Evolutionary conservation across 1,140 invertebrate genomes (phyloP).

Genomic region (Liolophura sinensis): DNA sequence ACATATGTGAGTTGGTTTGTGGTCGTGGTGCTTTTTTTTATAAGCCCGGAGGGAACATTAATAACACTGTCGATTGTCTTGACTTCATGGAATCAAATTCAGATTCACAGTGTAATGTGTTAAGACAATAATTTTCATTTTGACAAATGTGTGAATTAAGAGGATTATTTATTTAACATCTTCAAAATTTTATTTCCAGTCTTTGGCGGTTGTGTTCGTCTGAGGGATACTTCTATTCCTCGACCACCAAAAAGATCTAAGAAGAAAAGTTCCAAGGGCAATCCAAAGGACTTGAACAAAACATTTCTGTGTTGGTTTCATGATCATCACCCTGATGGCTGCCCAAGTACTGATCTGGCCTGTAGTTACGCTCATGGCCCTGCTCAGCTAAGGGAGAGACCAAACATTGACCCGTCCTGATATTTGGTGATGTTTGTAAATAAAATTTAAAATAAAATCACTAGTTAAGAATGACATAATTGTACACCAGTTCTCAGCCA

Average conservation of each 20-base stretch:
- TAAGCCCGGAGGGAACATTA: too few species aligned
- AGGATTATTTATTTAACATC: background rate
- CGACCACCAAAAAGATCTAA: conserved; percentile 22
- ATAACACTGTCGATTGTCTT: too few species aligned
- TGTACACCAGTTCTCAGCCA: too few species aligned
- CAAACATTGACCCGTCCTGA: background rate
- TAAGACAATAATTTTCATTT: too few species aligned
- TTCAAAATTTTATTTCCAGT: conserved; percentile 57
- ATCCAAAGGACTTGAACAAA: conserved; percentile 62
- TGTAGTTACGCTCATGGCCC: conserved; percentile 76
- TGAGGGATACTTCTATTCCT: conserved; percentile 63
- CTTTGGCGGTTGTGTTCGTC: conserved; percentile 69
- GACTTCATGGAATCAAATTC: too few species aligned
- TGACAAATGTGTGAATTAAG: background rate
- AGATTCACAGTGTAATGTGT: too few species aligned
- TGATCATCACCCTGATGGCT: conserved; percentile 85
- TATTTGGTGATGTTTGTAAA: too few species aligned
- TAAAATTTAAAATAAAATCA: too few species aligned
- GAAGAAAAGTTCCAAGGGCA: conserved; percentile 29
- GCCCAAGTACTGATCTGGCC: conserved; percentile 67
- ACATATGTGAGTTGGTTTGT: too few species aligned
- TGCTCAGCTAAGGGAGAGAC: conserved; percentile 28
- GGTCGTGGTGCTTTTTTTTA: too few species aligned
- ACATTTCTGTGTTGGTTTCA: conserved; percentile 85
- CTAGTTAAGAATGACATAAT: too few species aligned